Percentiles rank a stretch among this genome's conserved stretches.
These are phyloP conservation scores for Heliothis peltigera DNA, from an alignment of 2,888 invertebrate genomes.

Conservation along the genomic window DNA sequence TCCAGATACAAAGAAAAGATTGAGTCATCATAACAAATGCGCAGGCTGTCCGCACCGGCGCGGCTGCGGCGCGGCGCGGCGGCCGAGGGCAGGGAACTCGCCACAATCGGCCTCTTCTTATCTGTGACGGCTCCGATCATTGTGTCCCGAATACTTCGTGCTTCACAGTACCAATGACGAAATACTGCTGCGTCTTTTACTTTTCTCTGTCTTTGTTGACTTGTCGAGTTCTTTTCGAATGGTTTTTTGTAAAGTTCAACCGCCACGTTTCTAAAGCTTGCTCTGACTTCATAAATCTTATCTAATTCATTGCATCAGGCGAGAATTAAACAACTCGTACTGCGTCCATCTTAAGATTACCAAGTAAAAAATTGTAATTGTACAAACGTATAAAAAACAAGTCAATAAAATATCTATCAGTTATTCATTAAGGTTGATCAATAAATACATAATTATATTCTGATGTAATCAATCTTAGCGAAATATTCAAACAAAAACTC, in stretches of 20 bases:
- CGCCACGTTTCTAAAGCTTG: slow-evolving; percentile 81
- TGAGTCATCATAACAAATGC: slow-evolving; percentile 90
- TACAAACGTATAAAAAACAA: slow-evolving; percentile 64
- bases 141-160: slow-evolving; percentile 85
- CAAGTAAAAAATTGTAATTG: slow-evolving; percentile 67
- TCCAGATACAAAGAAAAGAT: slow-evolving; percentile 85
- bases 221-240: slow-evolving; percentile 83
- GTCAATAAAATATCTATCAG: slow-evolving; percentile 51
- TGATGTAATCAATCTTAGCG: slow-evolving; percentile 78
- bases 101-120: slow-evolving; percentile 85
- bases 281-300: slow-evolving; percentile 84
- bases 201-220: slow-evolving; percentile 84
- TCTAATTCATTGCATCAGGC: slow-evolving; percentile 81
- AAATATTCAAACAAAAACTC: slow-evolving; percentile 76
- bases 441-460: slow-evolving; percentile 66
- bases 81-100: slow-evolving; percentile 79
- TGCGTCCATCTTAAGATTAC: slow-evolving; percentile 67
- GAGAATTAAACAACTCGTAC: slow-evolving; percentile 70
- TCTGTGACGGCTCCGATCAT: slow-evolving; percentile 87
- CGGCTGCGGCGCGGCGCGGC: slow-evolving; percentile 13
- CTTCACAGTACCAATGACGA: slow-evolving; percentile 83
- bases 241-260: slow-evolving; percentile 84
- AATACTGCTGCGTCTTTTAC: slow-evolving; percentile 82
- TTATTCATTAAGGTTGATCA: slow-evolving; percentile 67
- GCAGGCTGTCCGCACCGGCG: slow-evolving; percentile 72